These are phyloP conservation scores for Penaeus japonicus DNA, from an alignment of 1,140 invertebrate genomes.

Conservation along the genomic window DNA sequence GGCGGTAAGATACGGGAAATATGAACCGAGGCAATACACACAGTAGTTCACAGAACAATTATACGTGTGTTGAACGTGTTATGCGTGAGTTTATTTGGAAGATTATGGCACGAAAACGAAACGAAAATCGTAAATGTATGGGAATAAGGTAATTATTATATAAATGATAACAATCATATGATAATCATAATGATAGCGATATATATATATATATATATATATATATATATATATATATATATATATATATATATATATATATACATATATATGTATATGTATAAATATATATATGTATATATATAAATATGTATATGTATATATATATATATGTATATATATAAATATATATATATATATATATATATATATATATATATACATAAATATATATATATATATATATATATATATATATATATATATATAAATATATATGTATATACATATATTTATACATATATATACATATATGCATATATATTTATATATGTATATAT, in stretches of 20 bases:
- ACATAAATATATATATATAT: neutral
- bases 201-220: constrained; percentile 27
- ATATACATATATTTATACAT: neutral
- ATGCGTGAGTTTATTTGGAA: too few relatives aligned
- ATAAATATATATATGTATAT: neutral
- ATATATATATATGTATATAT: constrained; percentile 1
- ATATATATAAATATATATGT: constrained; percentile 28
- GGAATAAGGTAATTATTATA: neutral
- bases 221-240: constrained; percentile 22
- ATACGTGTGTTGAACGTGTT: too few relatives aligned
- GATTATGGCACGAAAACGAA: too few relatives aligned
- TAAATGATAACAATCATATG: neutral
- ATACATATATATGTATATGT: neutral
- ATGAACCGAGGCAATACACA: too few relatives aligned
- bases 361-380: neutral
- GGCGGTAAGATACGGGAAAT: too few relatives aligned
- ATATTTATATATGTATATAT: constrained; percentile 15
- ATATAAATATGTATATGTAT: neutral
- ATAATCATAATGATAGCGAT: neutral
- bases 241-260: constrained; percentile 22
- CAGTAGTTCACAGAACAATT: too few relatives aligned
- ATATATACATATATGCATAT: neutral
- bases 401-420: constrained; percentile 21
- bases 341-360: neutral
- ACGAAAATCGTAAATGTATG: too few relatives aligned